Evolutionary conservation across 2,797 vertebrate genomes (phyloP).

Genomic region (Syngnathus acus): DNA sequence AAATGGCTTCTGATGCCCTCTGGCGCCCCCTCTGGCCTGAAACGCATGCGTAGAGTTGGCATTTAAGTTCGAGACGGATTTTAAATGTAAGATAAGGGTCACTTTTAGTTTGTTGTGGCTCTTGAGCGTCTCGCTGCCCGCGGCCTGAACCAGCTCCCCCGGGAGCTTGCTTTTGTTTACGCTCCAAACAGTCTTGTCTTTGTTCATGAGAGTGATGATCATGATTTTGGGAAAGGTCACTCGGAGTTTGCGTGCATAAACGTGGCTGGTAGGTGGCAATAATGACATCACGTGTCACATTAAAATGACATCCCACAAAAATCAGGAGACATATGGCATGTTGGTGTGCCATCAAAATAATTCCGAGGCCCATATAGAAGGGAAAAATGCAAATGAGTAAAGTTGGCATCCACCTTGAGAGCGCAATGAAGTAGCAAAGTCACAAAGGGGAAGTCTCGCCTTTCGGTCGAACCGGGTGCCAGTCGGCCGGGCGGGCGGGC

Average conservation of each 20-base stretch:
- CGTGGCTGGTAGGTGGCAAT: background rate
- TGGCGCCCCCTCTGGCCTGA: background rate
- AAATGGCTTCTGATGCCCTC: background rate
- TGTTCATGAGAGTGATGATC: slow-evolving; percentile 36
- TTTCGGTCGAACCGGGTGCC: slow-evolving; percentile 69
- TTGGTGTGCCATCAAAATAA: background rate
- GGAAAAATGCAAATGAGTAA: background rate
- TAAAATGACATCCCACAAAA: too few relatives aligned
- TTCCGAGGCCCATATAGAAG: background rate
- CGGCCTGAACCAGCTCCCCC: background rate
- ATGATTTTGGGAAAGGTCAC: slow-evolving; percentile 40
- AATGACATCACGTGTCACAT: background rate
- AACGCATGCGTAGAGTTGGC: background rate
- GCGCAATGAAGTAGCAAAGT: slow-evolving; percentile 1
- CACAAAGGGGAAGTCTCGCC: slow-evolving; percentile 62
- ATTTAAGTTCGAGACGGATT: background rate
- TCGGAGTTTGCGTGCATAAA: slow-evolving; percentile 33
- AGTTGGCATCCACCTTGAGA: background rate
- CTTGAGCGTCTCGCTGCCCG: background rate
- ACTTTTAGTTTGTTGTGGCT: background rate
- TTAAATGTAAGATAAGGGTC: background rate
- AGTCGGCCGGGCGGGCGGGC: slow-evolving; percentile 21
- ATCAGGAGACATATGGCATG: background rate
- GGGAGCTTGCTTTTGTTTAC: slow-evolving; percentile 42
- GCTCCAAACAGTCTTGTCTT: slow-evolving; percentile 34